Evolutionary conservation across 2,113 vertebrate species (phyloP), one percentile per base, ranked within the genome.

Genomic region (Menura novaehollandiae): DNA sequence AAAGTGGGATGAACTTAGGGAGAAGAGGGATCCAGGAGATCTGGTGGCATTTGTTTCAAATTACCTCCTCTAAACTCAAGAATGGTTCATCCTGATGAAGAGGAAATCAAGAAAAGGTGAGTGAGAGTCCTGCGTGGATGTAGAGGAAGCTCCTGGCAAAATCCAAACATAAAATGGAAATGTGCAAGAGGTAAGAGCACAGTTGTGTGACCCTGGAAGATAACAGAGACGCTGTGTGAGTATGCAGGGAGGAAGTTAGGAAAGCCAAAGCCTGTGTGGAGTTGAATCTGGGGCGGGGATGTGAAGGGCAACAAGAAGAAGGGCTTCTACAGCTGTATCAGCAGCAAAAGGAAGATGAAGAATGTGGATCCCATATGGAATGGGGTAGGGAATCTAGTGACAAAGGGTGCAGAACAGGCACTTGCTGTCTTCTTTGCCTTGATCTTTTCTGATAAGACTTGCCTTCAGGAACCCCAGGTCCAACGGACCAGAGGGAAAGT

Each of bases 401-500:
- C 33, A 30, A 19, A 88, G 15, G 28, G 19, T 46, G 23, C 17
- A 67, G 39, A 80, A 15, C 23, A 72, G 43, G 17, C 13, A 33
- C 13, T 74, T 0, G 0, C 3, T 49, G 28, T 39, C 8, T 6
- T 24, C 7, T 84, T 72, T 82, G 24, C 22, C 6, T 56, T 4
- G 1, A 8, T 56, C 23, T 66, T 76, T 41, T 13, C 5, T 41
- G 30, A 0, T 64, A 32, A 55, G 19, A 26, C 30, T 83, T 86
- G 28, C 32, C 15, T 33, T 82, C 41, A 75, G 80, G 52, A 74
- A 2, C 10, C 3, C 11, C 13, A 39, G 18, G 15, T 41, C 22
- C 10, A 3, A 5, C 7, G 14, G 5, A 59, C 43, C 5, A 47
- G 43, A 49, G 21, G 53, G 26, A 32, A 35, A 7, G 14, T 67